Evolutionary conservation across 2,797 vertebrate species (phyloP), one percentile per base, ranked within the genome.

Genomic region (Pseudochirops cupreus): DNA sequence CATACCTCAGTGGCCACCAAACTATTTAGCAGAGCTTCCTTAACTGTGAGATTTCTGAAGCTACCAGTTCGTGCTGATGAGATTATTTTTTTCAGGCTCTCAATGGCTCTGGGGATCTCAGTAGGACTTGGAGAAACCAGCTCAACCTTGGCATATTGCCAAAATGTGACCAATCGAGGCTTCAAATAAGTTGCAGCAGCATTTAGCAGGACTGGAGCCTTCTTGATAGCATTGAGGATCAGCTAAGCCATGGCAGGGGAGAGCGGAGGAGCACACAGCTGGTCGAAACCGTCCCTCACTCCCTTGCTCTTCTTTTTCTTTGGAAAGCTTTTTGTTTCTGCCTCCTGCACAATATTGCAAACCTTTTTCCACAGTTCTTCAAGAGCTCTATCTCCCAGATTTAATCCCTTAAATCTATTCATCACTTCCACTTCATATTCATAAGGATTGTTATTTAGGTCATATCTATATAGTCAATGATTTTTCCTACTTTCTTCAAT

Each of bases 1-100:
- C 99, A 97, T 96, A 99, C 99, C 97, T 99, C 99, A 0, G 99
- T 99, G 96, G 99, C 99, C 97, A 99, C 99, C 98, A 99, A 98
- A 50, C 99, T 99, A 16, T 99, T 99, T 98, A 99, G 99, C 62
- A 99, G 0, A 4, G 99, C 99, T 10, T 99, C 99, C 99, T 98
- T 99, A 87, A 99, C 99, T 31, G 99, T 99, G 89, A 99, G 98
- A 93, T 99, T 99, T 96, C 98, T 98, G 52, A 99, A 98, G 21
- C 99, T 99, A 90, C 99, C 99, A 26, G 98, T 96, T 98, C 99
- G 99, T 97, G 99, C 99, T 67, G 97, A 98, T 94, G 98, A 98
- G 91, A 99, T 53, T 89, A 99, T 7, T 56, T 98, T 98, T 39
- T 98, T 97, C 18, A 99, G 98, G 92, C 99, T 98, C 91, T 99